phyloP scores from a whole-genome alignment of 1,140 invertebrate species.

The Drosophila hydei region DNA sequence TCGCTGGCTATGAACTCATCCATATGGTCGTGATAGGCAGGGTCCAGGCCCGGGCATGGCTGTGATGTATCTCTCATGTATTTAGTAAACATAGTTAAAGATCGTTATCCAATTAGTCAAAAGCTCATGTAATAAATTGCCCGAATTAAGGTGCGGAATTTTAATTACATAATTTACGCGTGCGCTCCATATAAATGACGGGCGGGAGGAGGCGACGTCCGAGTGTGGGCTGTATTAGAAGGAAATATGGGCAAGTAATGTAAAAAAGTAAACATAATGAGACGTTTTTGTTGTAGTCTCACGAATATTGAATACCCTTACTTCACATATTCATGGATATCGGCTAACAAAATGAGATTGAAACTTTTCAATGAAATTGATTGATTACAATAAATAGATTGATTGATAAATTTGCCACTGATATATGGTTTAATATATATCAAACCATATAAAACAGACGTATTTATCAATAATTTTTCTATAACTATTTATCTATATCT shows the following conservation, averaged over 20 bases:
- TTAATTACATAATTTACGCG: slow-evolving; percentile 84
- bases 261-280: slow-evolving; percentile 14
- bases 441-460: no score
- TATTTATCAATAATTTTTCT: no score
- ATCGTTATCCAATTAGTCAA: slow-evolving; percentile 82
- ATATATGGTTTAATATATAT: no score
- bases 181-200: slow-evolving; percentile 56
- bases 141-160: slow-evolving; percentile 83
- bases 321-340: no score
- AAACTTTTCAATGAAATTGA: no score
- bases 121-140: slow-evolving; percentile 81
- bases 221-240: slow-evolving; percentile 18
- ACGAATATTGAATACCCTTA: neutral
- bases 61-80: slow-evolving; percentile 45
- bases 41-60: slow-evolving; percentile 23
- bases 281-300: neutral
- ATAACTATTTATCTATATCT: no score
- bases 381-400: no score
- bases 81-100: slow-evolving; percentile 69
- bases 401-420: no score
- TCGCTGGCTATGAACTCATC: slow-evolving; percentile 64
- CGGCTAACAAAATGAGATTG: no score
- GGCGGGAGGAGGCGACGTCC: slow-evolving; percentile 8
- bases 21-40: slow-evolving; percentile 2
- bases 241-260: slow-evolving; percentile 39